Conservation (phyloP, 2,113 vertebrate species). For the Barnardius zonarius region DNA sequence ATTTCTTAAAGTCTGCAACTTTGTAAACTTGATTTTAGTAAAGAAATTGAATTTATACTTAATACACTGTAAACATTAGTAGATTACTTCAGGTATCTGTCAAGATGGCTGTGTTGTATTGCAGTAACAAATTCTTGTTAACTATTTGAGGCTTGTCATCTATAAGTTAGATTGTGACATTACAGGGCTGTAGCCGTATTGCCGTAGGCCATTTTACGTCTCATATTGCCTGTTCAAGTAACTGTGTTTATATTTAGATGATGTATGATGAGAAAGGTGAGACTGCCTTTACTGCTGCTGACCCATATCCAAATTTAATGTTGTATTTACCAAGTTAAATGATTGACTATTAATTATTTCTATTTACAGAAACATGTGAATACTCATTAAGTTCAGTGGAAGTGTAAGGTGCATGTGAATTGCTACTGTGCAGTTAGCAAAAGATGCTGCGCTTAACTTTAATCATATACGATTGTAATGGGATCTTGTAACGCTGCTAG, state of each 20-base stretch:
- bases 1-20: not conserved
- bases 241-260: conserved; percentile 62
- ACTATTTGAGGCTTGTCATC: not conserved
- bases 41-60: not conserved
- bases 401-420: not conserved
- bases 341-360: conserved; percentile 35
- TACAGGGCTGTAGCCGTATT: not conserved
- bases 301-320: conserved; percentile 62
- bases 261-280: conserved; percentile 57
- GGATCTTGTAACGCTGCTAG: not conserved
- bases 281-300: conserved; percentile 22
- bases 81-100: not conserved
- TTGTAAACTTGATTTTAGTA: not conserved
- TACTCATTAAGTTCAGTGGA: not conserved
- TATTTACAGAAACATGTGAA: conserved; percentile 46
- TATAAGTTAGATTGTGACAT: not conserved
- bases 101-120: not conserved
- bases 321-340: conserved; percentile 42
- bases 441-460: conserved; percentile 4
- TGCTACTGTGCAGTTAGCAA: not conserved
- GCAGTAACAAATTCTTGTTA: not conserved
- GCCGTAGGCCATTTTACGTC: not conserved
- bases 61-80: not conserved
- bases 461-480: not conserved
- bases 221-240: conserved; percentile 39